These are phyloP conservation scores for Paradisaea rubra DNA, from an alignment of 2,113 vertebrate species.

Conservation along the genomic window DNA sequence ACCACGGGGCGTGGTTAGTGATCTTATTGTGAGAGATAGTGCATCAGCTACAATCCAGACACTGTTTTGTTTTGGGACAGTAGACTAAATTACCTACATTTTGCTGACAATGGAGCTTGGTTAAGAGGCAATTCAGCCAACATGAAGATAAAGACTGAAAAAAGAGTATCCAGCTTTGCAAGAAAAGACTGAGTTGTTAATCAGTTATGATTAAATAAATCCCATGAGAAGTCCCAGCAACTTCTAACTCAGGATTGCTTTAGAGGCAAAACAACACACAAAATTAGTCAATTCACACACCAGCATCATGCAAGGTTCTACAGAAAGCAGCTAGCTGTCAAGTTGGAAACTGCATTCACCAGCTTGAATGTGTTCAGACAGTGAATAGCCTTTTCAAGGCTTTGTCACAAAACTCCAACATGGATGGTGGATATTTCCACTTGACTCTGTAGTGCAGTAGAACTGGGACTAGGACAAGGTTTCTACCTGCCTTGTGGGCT, in stretches of 20 bases:
- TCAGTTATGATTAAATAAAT: neutral
- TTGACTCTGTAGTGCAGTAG: neutral
- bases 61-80: neutral
- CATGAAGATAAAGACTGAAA: neutral
- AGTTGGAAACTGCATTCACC: neutral
- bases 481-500: neutral
- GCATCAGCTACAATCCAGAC: neutral
- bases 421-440: neutral
- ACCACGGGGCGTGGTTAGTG: neutral
- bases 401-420: neutral
- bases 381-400: neutral
- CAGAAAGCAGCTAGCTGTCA: neutral
- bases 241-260: neutral
- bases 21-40: neutral
- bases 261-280: neutral
- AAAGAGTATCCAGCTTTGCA: neutral
- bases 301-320: neutral
- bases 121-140: neutral
- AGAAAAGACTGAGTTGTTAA: neutral
- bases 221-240: neutral
- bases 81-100: neutral
- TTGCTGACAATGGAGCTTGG: neutral
- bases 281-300: neutral
- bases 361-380: neutral
- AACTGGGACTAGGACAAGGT: neutral